A percentile compares a stretch with the other conserved stretches of the same genome.
phyloP scores from a whole-genome alignment of 1,140 invertebrate genomes.

The Pantala flavescens region DNA sequence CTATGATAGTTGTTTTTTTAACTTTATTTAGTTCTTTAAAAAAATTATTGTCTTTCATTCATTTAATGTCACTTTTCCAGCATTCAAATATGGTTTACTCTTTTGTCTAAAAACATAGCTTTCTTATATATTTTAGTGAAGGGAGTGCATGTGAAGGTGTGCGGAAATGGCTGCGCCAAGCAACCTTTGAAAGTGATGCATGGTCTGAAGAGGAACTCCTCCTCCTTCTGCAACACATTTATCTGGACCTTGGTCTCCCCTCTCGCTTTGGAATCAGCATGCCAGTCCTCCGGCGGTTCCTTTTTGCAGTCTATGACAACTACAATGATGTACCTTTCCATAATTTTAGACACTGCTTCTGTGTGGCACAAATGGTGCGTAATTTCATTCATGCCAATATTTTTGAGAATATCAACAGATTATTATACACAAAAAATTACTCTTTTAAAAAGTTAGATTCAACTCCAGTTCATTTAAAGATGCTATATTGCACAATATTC shows the following conservation, averaged over 20 bases:
- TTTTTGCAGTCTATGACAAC: slow-evolving; percentile 74
- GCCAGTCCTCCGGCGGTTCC: slow-evolving; percentile 55
- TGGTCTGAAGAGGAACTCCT: slow-evolving; percentile 76
- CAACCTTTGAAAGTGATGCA: slow-evolving; percentile 70
- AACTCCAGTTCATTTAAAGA: no score
- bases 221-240: slow-evolving; percentile 74
- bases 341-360: slow-evolving; percentile 82
- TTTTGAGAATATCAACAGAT: neutral
- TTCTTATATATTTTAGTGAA: slow-evolving; percentile 39
- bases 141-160: slow-evolving; percentile 49
- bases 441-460: no score
- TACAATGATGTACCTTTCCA: slow-evolving; percentile 86
- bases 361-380: slow-evolving; percentile 83
- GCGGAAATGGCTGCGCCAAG: slow-evolving; percentile 51
- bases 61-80: no score
- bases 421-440: neutral
- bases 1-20: no score
- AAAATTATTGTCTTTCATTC: no score
- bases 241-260: slow-evolving; percentile 63
- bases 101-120: no score
- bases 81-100: no score
- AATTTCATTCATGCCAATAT: neutral
- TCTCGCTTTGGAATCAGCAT: slow-evolving; percentile 69
- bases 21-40: no score
- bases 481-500: no score